These are phyloP conservation scores for Cettia cetti DNA, from an alignment of 2,113 vertebrate genomes.

Conservation along the genomic window DNA sequence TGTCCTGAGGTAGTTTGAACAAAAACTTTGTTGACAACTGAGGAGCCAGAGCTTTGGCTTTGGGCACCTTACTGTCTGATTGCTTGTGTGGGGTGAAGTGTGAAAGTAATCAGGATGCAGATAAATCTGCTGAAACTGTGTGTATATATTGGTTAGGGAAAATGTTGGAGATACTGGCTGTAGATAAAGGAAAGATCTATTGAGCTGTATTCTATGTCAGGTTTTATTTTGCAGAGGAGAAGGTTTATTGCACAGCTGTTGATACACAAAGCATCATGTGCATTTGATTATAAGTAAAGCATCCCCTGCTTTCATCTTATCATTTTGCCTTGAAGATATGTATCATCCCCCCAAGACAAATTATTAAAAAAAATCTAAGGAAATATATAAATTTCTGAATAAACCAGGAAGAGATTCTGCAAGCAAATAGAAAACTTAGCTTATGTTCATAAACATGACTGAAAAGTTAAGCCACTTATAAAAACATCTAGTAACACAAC, in stretches of 20 bases:
- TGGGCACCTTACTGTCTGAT: neutral
- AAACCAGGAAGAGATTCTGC: neutral
- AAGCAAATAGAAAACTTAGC: neutral
- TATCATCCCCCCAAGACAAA: neutral
- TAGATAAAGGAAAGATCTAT: neutral
- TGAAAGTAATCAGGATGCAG: neutral
- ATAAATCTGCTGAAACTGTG: neutral
- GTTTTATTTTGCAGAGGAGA: neutral
- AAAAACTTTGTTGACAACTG: neutral
- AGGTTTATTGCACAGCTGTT: neutral
- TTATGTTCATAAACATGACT: neutral
- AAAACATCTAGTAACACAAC: neutral
- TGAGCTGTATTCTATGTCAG: neutral
- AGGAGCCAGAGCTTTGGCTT: neutral
- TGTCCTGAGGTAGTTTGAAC: neutral
- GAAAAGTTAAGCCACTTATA: neutral
- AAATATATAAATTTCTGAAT: neutral
- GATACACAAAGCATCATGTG: neutral
- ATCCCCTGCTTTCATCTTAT: neutral
- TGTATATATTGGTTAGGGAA: neutral
- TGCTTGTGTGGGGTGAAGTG: neutral
- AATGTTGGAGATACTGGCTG: neutral
- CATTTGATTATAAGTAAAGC: neutral
- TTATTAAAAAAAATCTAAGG: neutral
- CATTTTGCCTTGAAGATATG: neutral